Evolutionary conservation across 2,797 vertebrate genomes (phyloP).

Genomic region (Arrhamphus sclerolepis): DNA sequence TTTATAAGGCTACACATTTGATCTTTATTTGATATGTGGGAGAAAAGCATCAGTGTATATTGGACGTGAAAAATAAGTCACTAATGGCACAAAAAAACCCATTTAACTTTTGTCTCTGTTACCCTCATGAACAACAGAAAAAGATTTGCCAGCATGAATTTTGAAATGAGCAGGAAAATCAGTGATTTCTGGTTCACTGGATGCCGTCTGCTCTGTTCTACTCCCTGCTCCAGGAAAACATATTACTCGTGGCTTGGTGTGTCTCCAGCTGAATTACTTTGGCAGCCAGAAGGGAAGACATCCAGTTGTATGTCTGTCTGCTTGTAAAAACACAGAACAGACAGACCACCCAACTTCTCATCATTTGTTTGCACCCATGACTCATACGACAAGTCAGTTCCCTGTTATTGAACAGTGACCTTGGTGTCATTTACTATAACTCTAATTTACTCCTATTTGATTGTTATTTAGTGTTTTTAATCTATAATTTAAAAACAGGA

Average conservation of each 20-base stretch:
- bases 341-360: slow-evolving; percentile 52
- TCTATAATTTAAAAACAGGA: too few relatives aligned
- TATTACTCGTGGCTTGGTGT: slow-evolving; percentile 50
- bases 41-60: slow-evolving; percentile 10
- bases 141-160: slow-evolving; percentile 25
- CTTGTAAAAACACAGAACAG: slow-evolving; percentile 28
- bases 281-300: slow-evolving; percentile 38
- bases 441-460: slow-evolving; percentile 7
- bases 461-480: too few relatives aligned
- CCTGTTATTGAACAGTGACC: not conserved
- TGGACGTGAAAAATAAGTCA: slow-evolving; percentile 33
- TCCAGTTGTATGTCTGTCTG: slow-evolving; percentile 37
- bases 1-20: not conserved
- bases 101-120: slow-evolving; percentile 43
- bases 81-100: slow-evolving; percentile 42
- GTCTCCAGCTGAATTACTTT: slow-evolving; percentile 51
- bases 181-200: slow-evolving; percentile 55
- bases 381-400: not conserved
- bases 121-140: slow-evolving; percentile 11
- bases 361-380: slow-evolving; percentile 4
- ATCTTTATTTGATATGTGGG: not conserved
- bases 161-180: slow-evolving; percentile 39
- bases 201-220: slow-evolving; percentile 39
- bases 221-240: slow-evolving; percentile 45
- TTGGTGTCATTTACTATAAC: slow-evolving; percentile 7